These are phyloP conservation scores for Cirrhinus molitorella DNA, from an alignment of 2,797 vertebrate species.

Conservation along the genomic window DNA sequence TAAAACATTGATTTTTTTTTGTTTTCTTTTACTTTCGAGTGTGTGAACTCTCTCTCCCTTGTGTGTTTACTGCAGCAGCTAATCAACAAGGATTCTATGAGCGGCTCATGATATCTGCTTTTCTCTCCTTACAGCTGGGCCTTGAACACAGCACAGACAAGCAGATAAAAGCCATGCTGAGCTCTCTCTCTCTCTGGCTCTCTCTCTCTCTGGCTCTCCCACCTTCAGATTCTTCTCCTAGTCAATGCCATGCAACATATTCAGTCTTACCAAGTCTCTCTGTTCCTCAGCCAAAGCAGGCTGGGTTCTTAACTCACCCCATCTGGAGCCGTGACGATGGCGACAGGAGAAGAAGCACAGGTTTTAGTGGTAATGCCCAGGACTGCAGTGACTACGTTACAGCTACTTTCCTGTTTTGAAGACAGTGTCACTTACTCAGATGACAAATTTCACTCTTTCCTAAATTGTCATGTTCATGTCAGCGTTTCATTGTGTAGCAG, in stretches of 20 bases:
- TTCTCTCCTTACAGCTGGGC: conserved; percentile 36
- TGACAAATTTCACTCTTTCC: background rate
- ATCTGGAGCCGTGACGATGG: conserved; percentile 28
- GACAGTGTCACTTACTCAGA: conserved; percentile 18
- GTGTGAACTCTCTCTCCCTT: background rate
- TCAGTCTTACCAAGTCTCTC: conserved; percentile 26
- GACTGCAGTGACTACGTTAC: conserved; percentile 28
- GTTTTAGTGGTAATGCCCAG: conserved; percentile 4
- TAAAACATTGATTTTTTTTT: conserved; percentile 55
- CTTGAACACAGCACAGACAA: conserved; percentile 39
- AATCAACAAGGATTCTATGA: conserved; percentile 34
- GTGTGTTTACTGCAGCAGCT: background rate
- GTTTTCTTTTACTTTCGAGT: conserved; percentile 3
- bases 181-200: background rate
- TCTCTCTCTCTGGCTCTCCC: background rate
- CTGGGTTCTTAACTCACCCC: conserved; percentile 37
- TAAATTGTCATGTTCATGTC: conserved; percentile 10
- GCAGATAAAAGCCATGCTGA: conserved; percentile 37
- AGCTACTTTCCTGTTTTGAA: conserved; percentile 11
- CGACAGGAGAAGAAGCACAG: conserved; percentile 5
- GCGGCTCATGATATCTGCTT: conserved; percentile 18
- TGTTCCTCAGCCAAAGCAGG: conserved; percentile 32
- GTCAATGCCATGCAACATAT: conserved; percentile 21
- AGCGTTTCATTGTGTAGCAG: conserved; percentile 6
- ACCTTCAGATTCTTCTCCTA: conserved; percentile 30